These are phyloP conservation scores for Paedocypris micromegethes DNA, from an alignment of 2,797 vertebrate genomes.

Conservation along the genomic window DNA sequence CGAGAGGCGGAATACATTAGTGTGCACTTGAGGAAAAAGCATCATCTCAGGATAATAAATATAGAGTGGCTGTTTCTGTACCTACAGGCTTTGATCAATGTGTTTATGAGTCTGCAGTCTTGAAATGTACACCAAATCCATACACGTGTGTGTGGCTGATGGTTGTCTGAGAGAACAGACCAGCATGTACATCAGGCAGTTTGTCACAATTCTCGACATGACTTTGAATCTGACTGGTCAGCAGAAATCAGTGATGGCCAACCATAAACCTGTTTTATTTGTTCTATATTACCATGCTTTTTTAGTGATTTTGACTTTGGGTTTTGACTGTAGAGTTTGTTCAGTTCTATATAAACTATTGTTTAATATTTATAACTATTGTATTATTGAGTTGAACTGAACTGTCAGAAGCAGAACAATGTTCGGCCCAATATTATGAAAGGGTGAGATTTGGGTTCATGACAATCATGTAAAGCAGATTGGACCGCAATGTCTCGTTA, in stretches of 20 bases:
- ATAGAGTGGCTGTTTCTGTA: slow-evolving; percentile 22
- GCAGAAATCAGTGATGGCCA: slow-evolving; percentile 2
- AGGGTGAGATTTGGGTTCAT: too few relatives aligned
- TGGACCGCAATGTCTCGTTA: too few relatives aligned
- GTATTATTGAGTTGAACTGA: too few relatives aligned
- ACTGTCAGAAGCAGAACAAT: too few relatives aligned
- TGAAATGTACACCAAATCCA: slow-evolving; percentile 20
- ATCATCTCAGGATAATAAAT: slow-evolving; percentile 29
- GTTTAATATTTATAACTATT: too few relatives aligned
- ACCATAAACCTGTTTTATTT: neutral
- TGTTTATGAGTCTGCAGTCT: slow-evolving; percentile 23
- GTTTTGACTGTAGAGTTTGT: too few relatives aligned
- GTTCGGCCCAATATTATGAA: too few relatives aligned
- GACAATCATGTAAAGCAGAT: too few relatives aligned
- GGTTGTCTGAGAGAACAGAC: slow-evolving; percentile 4
- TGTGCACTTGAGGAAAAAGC: slow-evolving; percentile 1
- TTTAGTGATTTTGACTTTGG: too few relatives aligned
- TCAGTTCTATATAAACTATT: too few relatives aligned
- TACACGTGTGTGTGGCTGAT: slow-evolving; percentile 3
- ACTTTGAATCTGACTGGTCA: slow-evolving; percentile 19
- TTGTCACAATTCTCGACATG: slow-evolving; percentile 7
- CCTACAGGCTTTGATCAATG: slow-evolving; percentile 31
- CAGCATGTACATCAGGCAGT: slow-evolving; percentile 21
- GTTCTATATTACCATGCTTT: too few relatives aligned
- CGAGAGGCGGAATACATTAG: slow-evolving; percentile 23